Evolutionary conservation across 2,113 vertebrate species (phyloP).

Genomic region (Sialia sialis): DNA sequence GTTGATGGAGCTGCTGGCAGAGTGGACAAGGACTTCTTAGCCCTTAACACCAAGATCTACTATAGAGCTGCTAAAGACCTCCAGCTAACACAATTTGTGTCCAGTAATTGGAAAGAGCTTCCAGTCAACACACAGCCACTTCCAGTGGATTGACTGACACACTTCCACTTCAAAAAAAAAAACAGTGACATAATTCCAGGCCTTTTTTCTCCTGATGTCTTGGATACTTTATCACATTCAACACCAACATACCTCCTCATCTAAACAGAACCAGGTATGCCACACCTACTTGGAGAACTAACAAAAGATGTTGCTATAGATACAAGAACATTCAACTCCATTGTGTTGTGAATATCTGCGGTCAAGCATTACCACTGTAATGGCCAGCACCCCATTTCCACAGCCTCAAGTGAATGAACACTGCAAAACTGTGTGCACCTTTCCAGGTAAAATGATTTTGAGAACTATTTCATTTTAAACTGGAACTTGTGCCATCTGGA

Average conservation of each 20-base stretch:
- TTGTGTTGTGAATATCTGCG: not conserved
- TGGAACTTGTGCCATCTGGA: not conserved
- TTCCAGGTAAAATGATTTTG: not conserved
- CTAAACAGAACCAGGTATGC: not conserved
- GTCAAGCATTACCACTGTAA: not conserved
- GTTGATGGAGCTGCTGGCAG: not conserved
- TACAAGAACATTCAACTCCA: not conserved
- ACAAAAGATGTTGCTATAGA: not conserved
- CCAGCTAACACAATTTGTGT: not conserved
- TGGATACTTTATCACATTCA: not conserved
- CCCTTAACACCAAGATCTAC: not conserved
- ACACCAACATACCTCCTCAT: not conserved
- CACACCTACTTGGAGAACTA: not conserved
- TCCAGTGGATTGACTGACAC: not conserved
- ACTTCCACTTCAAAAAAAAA: not conserved
- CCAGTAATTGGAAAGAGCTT: not conserved
- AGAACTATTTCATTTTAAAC: not conserved
- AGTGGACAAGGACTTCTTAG: not conserved
- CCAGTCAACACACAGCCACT: accelerated
- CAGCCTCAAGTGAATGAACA: not conserved
- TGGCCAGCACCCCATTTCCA: not conserved
- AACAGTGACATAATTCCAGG: not conserved
- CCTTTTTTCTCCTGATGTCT: not conserved
- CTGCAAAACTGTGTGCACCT: not conserved
- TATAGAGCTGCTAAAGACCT: not conserved